Evolutionary conservation across 1,140 invertebrate genomes (phyloP), one percentile per base, ranked within the genome.

Genomic region (Adoxophyes honmai): DNA sequence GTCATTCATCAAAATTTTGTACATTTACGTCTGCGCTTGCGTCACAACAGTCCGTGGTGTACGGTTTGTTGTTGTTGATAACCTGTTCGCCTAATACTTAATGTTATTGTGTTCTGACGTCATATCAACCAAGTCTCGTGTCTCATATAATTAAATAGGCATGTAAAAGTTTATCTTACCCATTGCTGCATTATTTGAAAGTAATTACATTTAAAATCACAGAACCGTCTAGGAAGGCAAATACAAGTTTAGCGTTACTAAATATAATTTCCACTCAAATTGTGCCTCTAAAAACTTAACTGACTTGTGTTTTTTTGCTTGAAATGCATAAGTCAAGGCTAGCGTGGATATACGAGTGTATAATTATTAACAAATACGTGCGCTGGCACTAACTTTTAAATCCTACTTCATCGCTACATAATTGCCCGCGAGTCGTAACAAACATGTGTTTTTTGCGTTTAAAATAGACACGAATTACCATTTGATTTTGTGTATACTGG

Each of bases 291-390:
- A 28, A 28, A 28, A 28, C 21, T 28, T 28, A 28, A 28, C 2
- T 28, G n/a, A 28, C 21, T 28, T 28, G 21, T 2, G 21, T 28
- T 28, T 28, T 28, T 28, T 28, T 28, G 21, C 21, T 28, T 28
- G 21, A 28, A 28, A 42, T 21, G 15, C 1, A 48, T 11, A 48
- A 48, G 28, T 48, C 42, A 48, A 48, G 42, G 42, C 21, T 28
- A 28, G 42, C 42, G 16, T 10, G 8, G 16, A 18, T 38, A 38
- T 38, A 11, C 3, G 11, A 48, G 42, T 44, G 16, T 44, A 48
- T 48, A 33, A 48, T 48, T 48, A 18, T 48, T 48, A 11, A 48
- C 42, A 48, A 48, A 18, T 33, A 18, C 42, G 21, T 21, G 28
- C 21, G 21, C n/a, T 28, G 21, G 4, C 42, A 11, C 42, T 2